Conservation (phyloP, 2,113 vertebrate genomes). For the Tichodroma muraria region DNA sequence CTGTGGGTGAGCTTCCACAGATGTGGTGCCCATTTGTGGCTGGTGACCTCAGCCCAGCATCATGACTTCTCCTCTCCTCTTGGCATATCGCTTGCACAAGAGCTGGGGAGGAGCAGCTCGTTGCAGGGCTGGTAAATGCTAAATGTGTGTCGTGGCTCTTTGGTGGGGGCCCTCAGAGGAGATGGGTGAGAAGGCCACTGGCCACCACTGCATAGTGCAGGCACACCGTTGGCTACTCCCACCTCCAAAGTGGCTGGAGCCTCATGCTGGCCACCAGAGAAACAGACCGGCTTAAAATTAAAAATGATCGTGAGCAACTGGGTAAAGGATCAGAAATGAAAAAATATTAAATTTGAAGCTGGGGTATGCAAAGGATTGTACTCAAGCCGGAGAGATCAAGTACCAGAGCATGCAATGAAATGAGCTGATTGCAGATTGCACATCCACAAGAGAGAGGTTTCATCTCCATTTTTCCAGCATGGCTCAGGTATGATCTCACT, state of each 20-base stretch:
- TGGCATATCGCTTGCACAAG: rapidly evolving
- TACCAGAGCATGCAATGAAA: not conserved
- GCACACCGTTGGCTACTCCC: not conserved
- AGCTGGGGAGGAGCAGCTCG: not conserved
- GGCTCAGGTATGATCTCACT: not conserved
- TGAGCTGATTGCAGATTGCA: not conserved
- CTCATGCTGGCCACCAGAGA: not conserved
- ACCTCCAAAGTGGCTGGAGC: not conserved
- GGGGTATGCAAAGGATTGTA: not conserved
- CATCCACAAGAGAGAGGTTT: not conserved
- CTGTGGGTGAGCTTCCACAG: not conserved
- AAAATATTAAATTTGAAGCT: not conserved
- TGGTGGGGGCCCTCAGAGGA: not conserved
- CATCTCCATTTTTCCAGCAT: not conserved
- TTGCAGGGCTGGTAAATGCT: not conserved
- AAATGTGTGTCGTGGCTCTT: not conserved
- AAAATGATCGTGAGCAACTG: not conserved
- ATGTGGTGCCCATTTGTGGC: not conserved
- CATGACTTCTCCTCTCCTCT: not conserved
- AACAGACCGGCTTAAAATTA: not conserved
- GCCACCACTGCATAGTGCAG: not conserved
- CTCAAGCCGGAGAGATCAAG: not conserved
- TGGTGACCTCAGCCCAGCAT: not conserved
- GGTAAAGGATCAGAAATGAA: not conserved
- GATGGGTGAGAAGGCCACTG: not conserved